Evolutionary conservation across 1,140 invertebrate species (phyloP).

Genomic region (Atta cephalotes): DNA sequence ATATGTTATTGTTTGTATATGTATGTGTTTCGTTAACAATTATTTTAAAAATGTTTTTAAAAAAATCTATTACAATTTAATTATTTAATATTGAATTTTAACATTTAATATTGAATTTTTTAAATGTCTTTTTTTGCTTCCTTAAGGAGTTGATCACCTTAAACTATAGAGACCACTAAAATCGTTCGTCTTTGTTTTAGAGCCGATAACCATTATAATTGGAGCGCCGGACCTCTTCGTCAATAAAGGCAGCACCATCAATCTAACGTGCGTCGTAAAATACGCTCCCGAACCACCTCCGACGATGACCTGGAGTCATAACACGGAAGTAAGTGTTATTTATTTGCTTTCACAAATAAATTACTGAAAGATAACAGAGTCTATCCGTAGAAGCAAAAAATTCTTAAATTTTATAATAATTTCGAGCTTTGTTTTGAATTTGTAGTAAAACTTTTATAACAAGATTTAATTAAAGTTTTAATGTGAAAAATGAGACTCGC

Average conservation of each 20-base stretch:
- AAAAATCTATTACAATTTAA: too few relatives aligned
- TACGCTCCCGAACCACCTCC: conserved; percentile 89
- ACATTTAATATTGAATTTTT: too few relatives aligned
- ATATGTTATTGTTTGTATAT: too few relatives aligned
- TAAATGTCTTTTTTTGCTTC: too few relatives aligned
- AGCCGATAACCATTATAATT: conserved; percentile 89
- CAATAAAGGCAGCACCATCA: conserved; percentile 90
- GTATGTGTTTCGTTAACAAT: too few relatives aligned
- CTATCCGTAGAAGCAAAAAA: background rate
- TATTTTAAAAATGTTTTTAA: too few relatives aligned
- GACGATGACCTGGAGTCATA: conserved; percentile 89
- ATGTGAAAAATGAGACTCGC: background rate
- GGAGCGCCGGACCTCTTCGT: conserved; percentile 89
- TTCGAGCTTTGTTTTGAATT: background rate
- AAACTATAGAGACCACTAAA: background rate
- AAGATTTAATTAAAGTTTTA: background rate
- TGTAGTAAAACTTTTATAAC: conserved; percentile 12
- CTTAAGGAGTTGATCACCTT: too few relatives aligned
- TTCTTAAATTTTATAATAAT: background rate
- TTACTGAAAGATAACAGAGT: background rate
- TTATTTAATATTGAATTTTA: too few relatives aligned
- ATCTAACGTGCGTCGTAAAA: conserved; percentile 89
- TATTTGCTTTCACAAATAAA: background rate
- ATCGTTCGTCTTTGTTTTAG: conserved; percentile 81
- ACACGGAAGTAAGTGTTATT: conserved; percentile 86